Conservation (phyloP, 2,113 vertebrate genomes). For the Jacana jacana region DNA sequence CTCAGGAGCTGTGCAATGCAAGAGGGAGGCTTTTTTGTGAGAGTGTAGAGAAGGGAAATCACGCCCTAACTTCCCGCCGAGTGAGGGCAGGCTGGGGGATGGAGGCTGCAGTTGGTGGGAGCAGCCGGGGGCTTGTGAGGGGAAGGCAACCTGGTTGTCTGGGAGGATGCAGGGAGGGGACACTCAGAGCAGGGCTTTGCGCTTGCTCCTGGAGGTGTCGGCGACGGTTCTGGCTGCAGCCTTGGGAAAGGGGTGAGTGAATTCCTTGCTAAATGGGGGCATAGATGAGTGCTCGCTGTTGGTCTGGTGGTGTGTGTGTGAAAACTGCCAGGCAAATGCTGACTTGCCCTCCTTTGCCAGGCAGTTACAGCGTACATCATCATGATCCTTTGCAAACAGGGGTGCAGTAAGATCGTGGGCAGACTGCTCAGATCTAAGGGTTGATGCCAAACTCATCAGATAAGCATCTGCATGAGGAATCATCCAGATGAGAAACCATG, state of each 20-base stretch:
- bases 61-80: not conserved
- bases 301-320: not conserved
- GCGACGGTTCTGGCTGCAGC: not conserved
- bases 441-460: not conserved
- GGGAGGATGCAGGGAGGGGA: not conserved
- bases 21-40: not conserved
- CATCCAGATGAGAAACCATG: not conserved
- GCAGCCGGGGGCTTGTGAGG: not conserved
- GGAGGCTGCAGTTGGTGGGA: not conserved
- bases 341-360: conserved; percentile 38
- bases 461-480: conserved; percentile 32
- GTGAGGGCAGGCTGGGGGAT: not conserved
- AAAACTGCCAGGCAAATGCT: conserved; percentile 33
- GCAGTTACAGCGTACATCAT: not conserved
- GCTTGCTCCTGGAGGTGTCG: not conserved
- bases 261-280: not conserved
- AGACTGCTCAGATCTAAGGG: not conserved
- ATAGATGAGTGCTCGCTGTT: not conserved
- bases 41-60: not conserved
- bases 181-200: not conserved
- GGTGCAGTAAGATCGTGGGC: conserved; percentile 15
- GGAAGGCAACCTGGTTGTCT: not conserved
- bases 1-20: fast-evolving
- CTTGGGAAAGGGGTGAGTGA: not conserved
- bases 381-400: conserved; percentile 21